Conservation (phyloP, 2,797 vertebrate genomes). For the Ptychobarbus kaznakovi region DNA sequence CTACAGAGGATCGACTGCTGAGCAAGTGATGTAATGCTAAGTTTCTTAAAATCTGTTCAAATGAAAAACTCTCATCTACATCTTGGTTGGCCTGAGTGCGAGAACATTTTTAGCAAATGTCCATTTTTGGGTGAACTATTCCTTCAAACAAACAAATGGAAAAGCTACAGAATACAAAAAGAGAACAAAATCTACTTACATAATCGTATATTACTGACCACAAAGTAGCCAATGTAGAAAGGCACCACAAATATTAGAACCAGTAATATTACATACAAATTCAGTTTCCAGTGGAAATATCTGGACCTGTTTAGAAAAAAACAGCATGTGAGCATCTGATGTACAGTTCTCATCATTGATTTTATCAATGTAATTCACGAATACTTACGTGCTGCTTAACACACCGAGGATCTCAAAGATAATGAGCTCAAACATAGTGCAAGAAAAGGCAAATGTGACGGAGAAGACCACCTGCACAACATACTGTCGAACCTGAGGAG, state of each 20-base stretch:
- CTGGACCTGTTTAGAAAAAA: slow-evolving; percentile 82
- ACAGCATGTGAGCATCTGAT: neutral
- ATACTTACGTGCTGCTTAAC: slow-evolving; percentile 90
- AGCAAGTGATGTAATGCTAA: neutral
- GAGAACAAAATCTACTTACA: slow-evolving; percentile 80
- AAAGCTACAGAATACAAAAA: neutral
- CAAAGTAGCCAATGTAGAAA: slow-evolving; percentile 98
- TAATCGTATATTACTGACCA: slow-evolving; percentile 96
- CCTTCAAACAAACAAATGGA: neutral
- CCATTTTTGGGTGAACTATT: neutral
- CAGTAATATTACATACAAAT: slow-evolving; percentile 94
- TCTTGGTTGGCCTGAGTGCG: neutral
- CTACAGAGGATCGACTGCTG: neutral
- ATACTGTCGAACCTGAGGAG: slow-evolving; percentile 91
- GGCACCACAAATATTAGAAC: slow-evolving; percentile 97
- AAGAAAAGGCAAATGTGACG: slow-evolving; percentile 96
- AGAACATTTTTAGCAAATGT: neutral
- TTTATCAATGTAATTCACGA: neutral
- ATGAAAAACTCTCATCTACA: neutral
- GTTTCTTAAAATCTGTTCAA: no score
- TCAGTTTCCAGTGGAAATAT: slow-evolving; percentile 99
- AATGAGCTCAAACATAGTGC: slow-evolving; percentile 99
- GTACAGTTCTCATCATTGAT: neutral
- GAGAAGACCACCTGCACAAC: slow-evolving; percentile 98
- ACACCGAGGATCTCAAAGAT: slow-evolving; percentile 98